Conservation (phyloP, 2,888 invertebrate species). For the Drosophila putrida region DNA sequence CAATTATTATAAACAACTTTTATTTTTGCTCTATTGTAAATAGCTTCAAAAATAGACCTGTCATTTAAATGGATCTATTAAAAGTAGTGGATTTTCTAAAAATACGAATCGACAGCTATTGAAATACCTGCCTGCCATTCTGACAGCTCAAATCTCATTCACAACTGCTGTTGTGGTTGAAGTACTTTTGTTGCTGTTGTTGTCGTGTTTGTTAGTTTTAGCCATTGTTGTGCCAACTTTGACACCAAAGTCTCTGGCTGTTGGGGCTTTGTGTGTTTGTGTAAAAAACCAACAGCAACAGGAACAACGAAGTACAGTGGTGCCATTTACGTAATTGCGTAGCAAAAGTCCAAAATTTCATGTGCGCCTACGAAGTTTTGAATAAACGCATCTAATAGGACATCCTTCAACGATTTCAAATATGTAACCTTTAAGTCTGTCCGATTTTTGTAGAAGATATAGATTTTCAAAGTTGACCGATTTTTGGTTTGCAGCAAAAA, state of each 20-base stretch:
- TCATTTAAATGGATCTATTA: conserved; percentile 71
- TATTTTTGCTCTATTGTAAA: conserved; percentile 44
- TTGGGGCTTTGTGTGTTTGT: conserved; percentile 19
- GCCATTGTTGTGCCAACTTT: conserved; percentile 63
- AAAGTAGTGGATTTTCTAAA: conserved; percentile 74
- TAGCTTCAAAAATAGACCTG: conserved; percentile 71
- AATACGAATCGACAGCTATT: conserved; percentile 48
- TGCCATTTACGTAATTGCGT: too few species aligned
- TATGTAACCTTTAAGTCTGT: too few species aligned
- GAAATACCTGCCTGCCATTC: conserved; percentile 49
- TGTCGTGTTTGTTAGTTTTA: conserved; percentile 24
- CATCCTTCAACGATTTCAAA: too few species aligned
- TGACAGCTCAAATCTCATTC: conserved; percentile 35
- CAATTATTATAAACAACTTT: conserved; percentile 1
- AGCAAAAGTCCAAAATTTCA: too few species aligned
- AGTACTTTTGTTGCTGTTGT: conserved; percentile 25
- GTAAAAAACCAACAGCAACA: conserved; percentile 31
- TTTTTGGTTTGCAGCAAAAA: too few species aligned
- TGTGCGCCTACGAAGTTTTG: too few species aligned
- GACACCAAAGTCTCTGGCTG: conserved; percentile 65
- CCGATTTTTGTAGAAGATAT: too few species aligned
- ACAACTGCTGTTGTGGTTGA: conserved; percentile 54
- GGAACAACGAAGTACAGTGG: too few species aligned
- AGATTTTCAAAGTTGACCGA: too few species aligned
- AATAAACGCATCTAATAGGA: too few species aligned